These are phyloP conservation scores for Porites cylindrica DNA, from an alignment of 92 coral and sea anemone genomes.

Conservation along the genomic window DNA sequence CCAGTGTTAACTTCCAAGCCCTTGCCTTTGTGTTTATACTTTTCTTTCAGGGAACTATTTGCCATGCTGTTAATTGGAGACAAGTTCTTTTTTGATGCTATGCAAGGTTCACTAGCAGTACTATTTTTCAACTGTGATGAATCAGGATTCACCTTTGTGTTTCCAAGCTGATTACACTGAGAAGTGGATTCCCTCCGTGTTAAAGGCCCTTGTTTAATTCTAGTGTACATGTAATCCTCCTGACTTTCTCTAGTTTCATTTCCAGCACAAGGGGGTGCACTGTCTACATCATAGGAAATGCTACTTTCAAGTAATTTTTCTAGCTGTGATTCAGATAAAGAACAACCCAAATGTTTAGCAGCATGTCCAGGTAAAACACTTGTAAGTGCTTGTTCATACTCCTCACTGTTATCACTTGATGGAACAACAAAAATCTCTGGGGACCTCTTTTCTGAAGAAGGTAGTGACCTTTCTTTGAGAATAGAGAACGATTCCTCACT, in stretches of 20 bases:
- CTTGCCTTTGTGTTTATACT: neutral
- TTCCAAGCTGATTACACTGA: neutral
- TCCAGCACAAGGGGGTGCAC: neutral
- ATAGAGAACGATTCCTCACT: conserved; percentile 42
- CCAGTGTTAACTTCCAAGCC: neutral
- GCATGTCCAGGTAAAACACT: neutral
- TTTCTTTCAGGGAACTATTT: neutral
- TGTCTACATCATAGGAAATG: conserved; percentile 10
- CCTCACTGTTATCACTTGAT: conserved; percentile 20
- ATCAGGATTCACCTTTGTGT: neutral
- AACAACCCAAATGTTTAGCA: neutral
- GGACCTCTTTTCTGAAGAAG: neutral
- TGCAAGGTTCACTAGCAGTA: neutral
- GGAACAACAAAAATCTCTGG: neutral
- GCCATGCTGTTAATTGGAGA: neutral
- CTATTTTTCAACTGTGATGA: neutral
- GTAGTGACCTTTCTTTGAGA: neutral
- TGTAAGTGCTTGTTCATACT: neutral
- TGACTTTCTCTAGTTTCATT: neutral
- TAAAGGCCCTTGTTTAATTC: neutral
- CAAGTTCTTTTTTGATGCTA: neutral
- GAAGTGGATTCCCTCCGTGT: neutral
- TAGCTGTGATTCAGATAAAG: conserved; percentile 34
- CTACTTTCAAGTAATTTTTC: conserved; percentile 21
- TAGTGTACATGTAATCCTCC: neutral